Conservation (phyloP, 1,140 invertebrate genomes). For the Hyphantria cunea region DNA sequence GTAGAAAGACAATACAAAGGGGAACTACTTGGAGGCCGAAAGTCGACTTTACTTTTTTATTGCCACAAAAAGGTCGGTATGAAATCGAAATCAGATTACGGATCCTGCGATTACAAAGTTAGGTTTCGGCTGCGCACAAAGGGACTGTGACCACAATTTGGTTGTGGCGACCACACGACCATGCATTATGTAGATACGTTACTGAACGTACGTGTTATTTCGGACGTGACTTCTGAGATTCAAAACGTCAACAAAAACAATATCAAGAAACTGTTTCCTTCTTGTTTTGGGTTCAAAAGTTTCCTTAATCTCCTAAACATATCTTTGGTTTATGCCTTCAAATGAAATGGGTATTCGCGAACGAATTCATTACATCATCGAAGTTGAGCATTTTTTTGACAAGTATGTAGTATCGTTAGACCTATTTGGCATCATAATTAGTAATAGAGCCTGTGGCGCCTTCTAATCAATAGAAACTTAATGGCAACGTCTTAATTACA, state of each 20-base stretch:
- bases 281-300: slow-evolving; percentile 18
- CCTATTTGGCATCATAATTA: too few relatives aligned
- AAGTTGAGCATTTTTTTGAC: too few relatives aligned
- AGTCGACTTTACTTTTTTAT: slow-evolving; percentile 62
- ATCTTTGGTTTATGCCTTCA: neutral
- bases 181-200: slow-evolving; percentile 36
- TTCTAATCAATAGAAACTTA: neutral
- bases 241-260: slow-evolving; percentile 31
- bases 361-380: neutral
- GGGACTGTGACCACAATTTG: slow-evolving; percentile 61
- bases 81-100: slow-evolving; percentile 72
- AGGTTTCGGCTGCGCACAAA: slow-evolving; percentile 60
- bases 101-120: slow-evolving; percentile 66
- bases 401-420: too few relatives aligned
- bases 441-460: too few relatives aligned
- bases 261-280: slow-evolving; percentile 27
- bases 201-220: slow-evolving; percentile 35
- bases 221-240: slow-evolving; percentile 45
- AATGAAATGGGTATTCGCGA: too few relatives aligned
- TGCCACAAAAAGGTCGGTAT: slow-evolving; percentile 60
- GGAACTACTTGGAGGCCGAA: slow-evolving; percentile 35
- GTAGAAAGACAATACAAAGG: slow-evolving; percentile 49
- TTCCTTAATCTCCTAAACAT: neutral
- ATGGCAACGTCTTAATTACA: neutral
- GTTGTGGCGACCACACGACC: slow-evolving; percentile 46